A percentile compares a stretch with the other conserved stretches of the same genome.
These are phyloP conservation scores for Acyrthosiphon pisum DNA, from an alignment of 1,140 invertebrate genomes.

Conservation along the genomic window DNA sequence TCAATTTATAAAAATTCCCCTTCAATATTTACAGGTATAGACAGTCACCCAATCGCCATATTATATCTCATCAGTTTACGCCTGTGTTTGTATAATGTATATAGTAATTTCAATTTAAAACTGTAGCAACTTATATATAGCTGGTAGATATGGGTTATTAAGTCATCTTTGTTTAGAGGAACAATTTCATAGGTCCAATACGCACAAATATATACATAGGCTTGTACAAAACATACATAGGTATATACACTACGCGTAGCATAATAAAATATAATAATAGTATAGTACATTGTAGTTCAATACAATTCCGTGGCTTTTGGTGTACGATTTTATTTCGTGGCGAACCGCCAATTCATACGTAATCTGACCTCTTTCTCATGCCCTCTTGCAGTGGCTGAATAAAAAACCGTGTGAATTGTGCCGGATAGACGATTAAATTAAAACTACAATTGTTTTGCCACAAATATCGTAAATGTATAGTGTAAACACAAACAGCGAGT, in stretches of 20 bases:
- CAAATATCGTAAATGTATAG: background rate
- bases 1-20: background rate
- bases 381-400: background rate
- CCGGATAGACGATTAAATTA: slow-evolving; percentile 49
- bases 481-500: background rate
- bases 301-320: slow-evolving; percentile 8
- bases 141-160: background rate
- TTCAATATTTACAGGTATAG: background rate
- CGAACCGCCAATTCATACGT: slow-evolving; percentile 34
- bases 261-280: too few species aligned
- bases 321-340: slow-evolving; percentile 30
- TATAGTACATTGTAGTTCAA: background rate
- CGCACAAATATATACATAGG: background rate
- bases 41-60: background rate
- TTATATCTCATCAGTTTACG: background rate
- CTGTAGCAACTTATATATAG: background rate
- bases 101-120: background rate
- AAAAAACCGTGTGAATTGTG: slow-evolving; percentile 54
- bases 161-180: background rate
- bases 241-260: background rate
- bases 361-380: slow-evolving; percentile 55
- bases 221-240: background rate
- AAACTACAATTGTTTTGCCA: slow-evolving; percentile 41
- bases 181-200: background rate
- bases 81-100: background rate